These are phyloP conservation scores for Myotis brandtii DNA, from an alignment of 2,113 vertebrate species.

Conservation along the genomic window DNA sequence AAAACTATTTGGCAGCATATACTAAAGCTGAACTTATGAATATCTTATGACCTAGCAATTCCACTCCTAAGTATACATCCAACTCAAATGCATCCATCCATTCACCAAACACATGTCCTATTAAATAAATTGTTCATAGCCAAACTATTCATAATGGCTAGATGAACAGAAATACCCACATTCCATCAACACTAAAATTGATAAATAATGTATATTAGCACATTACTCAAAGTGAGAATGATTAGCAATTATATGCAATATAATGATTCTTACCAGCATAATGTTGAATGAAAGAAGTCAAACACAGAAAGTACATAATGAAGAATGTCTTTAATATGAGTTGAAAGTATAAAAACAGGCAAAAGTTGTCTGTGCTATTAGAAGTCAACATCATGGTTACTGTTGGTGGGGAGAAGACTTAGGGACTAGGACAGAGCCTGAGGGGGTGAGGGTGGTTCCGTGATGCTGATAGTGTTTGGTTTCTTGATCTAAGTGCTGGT, in stretches of 20 bases:
- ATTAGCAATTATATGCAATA: not conserved
- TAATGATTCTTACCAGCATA: not conserved
- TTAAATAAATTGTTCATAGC: not conserved
- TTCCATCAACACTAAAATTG: not conserved
- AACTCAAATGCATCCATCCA: not conserved
- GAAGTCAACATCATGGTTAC: not conserved
- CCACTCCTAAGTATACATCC: not conserved
- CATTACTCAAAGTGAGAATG: slow-evolving; percentile 7
- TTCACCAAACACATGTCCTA: not conserved
- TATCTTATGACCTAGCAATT: not conserved
- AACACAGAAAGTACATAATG: not conserved
- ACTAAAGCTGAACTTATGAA: not conserved
- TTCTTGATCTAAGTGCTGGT: not conserved
- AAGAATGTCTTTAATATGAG: not conserved
- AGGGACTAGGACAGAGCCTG: not conserved
- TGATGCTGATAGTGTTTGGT: not conserved
- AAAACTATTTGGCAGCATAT: not conserved
- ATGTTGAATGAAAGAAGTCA: slow-evolving; percentile 2
- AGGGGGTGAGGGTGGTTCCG: not conserved
- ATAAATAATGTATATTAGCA: not conserved
- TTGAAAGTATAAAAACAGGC: not conserved
- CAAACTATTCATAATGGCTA: not conserved
- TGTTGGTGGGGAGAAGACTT: not conserved
- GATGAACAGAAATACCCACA: not conserved
- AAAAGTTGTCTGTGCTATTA: not conserved